Evolutionary conservation across 1,140 invertebrate genomes (phyloP).

Genomic region (Odontomachus brunneus): DNA sequence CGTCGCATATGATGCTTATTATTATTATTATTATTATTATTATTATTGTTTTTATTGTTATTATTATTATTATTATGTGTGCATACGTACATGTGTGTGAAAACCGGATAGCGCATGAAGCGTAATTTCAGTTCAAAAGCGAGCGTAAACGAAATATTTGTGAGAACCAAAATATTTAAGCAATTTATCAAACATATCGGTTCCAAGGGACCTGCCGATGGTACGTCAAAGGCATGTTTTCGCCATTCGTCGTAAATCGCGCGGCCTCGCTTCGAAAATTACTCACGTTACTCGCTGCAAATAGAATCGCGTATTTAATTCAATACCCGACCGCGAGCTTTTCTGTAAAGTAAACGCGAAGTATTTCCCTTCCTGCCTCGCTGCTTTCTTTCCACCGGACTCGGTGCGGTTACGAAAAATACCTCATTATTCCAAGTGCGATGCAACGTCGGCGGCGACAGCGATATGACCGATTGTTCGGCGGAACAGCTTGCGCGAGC

Average conservation of each 20-base stretch:
- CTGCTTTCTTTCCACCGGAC: no score
- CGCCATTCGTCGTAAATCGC: background rate
- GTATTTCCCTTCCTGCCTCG: background rate
- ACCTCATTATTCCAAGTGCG: slow-evolving; percentile 4
- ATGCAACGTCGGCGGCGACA: background rate
- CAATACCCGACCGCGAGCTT: background rate
- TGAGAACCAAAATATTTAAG: slow-evolving; percentile 22
- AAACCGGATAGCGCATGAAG: background rate
- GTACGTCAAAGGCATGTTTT: background rate
- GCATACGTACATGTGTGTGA: no score
- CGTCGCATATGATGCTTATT: background rate
- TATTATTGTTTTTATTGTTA: no score
- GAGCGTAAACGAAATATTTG: slow-evolving; percentile 1
- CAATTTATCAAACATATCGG: slow-evolving; percentile 11
- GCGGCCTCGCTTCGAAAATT: background rate
- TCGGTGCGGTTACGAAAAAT: background rate
- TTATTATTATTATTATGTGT: no score
- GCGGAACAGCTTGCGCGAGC: background rate
- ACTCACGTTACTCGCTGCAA: background rate
- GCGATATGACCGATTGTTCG: background rate
- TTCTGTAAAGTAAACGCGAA: background rate
- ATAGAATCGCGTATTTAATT: background rate
- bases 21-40: no score
- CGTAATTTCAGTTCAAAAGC: slow-evolving; percentile 3
- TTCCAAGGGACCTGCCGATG: background rate